Base-by-base conservation (phyloP, 2,888 invertebrate genomes). In the Drosophila paramelanica region DNA sequence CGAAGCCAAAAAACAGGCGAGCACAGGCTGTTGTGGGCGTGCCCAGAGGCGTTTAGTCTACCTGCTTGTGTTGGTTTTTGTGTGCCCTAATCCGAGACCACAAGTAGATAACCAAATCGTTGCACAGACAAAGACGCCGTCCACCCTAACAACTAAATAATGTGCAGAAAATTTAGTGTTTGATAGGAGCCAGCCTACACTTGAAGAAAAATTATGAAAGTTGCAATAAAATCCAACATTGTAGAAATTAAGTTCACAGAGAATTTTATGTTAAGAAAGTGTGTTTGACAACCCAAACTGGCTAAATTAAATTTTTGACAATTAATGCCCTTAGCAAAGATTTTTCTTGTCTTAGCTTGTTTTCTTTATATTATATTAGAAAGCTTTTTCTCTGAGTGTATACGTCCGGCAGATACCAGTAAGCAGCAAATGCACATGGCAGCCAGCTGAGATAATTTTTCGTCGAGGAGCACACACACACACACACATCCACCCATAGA, bases 131-230 rank as follows among this genome's bases (percentile, higher is more conserved):
- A 75, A 79, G 79, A 79, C 42, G 62, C 33, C 60, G 55, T 51
- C 74, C 65, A 58, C 60, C 55, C 80, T 77, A 86, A 88, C 87
- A 84, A 80, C 87, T 84, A 88, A 88, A 84, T 84, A 84, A 86
- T 88, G 89, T 86, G 83, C 87, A 67, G 57, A 58, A 86, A 86
- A 86, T 84, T 80, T 88, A 82, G 70, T 82, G 83, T 31, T 23
- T 41, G 17, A 17, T 41, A 41, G 39, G 23, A 45, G 36, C 25
- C 23, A 14, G 27, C 5, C 8, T 45, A 20, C 55, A 55, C 45
- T 55, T 25, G 0, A 5, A 36, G 45, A 33, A 45, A 36, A 17
- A 31, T 8, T 0, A 27, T 7, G 2, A 8, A 46, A 10, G 17
- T 11, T 0, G 3, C 20, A 36, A 13, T 36, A 1, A 13, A 13